phyloP scores from a whole-genome alignment of 2,888 invertebrate genomes.

The Andrena haemorrhoa region DNA sequence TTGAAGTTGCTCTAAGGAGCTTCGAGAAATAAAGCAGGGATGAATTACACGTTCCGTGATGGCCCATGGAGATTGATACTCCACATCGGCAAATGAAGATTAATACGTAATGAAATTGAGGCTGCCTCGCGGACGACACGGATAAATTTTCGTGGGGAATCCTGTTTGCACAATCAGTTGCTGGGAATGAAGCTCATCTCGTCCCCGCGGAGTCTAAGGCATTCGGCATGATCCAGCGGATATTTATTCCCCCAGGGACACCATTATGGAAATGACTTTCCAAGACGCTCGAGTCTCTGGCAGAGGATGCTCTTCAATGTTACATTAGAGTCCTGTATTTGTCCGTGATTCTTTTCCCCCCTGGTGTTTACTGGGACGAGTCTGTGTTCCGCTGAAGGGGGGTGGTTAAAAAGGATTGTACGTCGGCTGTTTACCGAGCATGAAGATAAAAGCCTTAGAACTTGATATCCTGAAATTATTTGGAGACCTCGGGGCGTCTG shows the following conservation, averaged over 20 bases:
- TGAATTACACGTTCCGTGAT: too few species aligned
- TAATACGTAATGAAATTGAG: not conserved
- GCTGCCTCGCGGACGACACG: not conserved
- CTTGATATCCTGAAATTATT: too few species aligned
- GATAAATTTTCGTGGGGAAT: not conserved
- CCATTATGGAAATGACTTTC: conserved; percentile 10
- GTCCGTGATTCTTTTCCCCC: not conserved
- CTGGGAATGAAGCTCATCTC: not conserved
- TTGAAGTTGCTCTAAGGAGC: too few species aligned
- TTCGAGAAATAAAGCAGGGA: too few species aligned
- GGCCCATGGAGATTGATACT: too few species aligned
- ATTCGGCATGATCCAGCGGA: not conserved
- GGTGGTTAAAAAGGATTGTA: too few species aligned
- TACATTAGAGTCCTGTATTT: not conserved
- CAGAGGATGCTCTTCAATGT: not conserved
- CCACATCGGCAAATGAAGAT: too few species aligned
- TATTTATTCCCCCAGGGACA: not conserved
- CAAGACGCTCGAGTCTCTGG: not conserved
- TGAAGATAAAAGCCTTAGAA: too few species aligned
- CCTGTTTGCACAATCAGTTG: not conserved
- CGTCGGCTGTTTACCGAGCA: too few species aligned
- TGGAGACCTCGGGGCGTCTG: not conserved
- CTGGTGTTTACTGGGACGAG: not conserved
- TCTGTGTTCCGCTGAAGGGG: not conserved
- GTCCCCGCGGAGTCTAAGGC: not conserved